Conservation (phyloP, 1,140 invertebrate genomes). For the Homarus americanus region DNA sequence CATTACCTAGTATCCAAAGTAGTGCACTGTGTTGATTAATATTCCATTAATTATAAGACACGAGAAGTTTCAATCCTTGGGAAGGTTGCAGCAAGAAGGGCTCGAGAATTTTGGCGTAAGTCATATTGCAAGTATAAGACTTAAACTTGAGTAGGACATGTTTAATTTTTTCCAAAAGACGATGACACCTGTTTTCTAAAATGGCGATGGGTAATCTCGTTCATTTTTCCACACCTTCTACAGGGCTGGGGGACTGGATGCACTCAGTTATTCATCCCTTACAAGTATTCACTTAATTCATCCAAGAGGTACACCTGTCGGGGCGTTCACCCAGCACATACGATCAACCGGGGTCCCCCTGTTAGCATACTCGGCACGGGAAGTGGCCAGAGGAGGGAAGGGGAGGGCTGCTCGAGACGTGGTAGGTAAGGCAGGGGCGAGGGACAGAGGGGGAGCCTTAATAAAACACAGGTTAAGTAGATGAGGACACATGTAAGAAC, state of each 20-base stretch:
- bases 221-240: slow-evolving; percentile 37
- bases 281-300: slow-evolving; percentile 20
- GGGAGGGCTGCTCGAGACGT: background rate
- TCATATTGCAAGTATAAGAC: background rate
- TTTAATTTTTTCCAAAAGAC: slow-evolving; percentile 27
- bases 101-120: background rate
- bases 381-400: background rate
- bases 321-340: slow-evolving; percentile 14
- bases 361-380: slow-evolving; percentile 1
- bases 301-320: background rate
- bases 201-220: slow-evolving; percentile 25
- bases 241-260: slow-evolving; percentile 38
- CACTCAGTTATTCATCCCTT: slow-evolving; percentile 38
- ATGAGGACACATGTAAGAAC: no score
- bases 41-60: slow-evolving; percentile 14
- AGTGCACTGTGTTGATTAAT: background rate
- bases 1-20: background rate
- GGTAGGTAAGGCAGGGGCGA: no score
- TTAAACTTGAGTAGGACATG: slow-evolving; percentile 38
- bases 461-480: no score
- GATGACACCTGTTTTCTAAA: slow-evolving; percentile 13
- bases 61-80: slow-evolving; percentile 10
- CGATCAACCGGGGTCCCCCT: slow-evolving; percentile 7
- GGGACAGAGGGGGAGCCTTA: background rate
- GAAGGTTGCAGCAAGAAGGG: slow-evolving; percentile 19